Percentiles rank a stretch among this genome's conserved stretches.
Conservation (phyloP, 2,888 invertebrate genomes). For the Agrilus biguttatus region DNA sequence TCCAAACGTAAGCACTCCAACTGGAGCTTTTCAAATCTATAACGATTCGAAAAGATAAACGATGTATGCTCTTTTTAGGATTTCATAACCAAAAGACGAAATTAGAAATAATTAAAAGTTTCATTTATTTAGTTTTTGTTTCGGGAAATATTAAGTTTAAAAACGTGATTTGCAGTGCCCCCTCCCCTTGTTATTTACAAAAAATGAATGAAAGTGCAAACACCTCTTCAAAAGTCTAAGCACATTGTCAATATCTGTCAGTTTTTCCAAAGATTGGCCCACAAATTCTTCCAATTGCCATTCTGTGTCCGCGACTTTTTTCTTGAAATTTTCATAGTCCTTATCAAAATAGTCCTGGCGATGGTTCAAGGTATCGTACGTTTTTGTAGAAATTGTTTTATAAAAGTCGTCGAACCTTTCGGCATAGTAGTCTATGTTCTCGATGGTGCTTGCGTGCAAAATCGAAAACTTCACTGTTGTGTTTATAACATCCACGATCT, state of each 20-base stretch:
- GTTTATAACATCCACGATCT: slow-evolving; percentile 64
- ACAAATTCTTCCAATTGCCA: slow-evolving; percentile 59
- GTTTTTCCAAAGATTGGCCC: slow-evolving; percentile 34
- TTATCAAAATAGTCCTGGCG: slow-evolving; percentile 58
- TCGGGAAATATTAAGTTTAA: too few species aligned
- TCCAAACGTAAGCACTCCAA: slow-evolving; percentile 59
- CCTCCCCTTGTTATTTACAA: too few species aligned
- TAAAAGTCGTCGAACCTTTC: slow-evolving; percentile 52
- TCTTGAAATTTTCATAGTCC: slow-evolving; percentile 61
- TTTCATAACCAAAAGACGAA: too few species aligned
- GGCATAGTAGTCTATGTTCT: slow-evolving; percentile 63
- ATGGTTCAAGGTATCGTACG: slow-evolving; percentile 70
- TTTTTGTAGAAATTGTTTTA: slow-evolving; percentile 50
- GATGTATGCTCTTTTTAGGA: too few species aligned
- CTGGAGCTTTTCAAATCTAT: slow-evolving; percentile 58
- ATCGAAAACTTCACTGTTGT: slow-evolving; percentile 59
- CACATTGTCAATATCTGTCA: slow-evolving; percentile 26
- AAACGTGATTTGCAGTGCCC: too few species aligned
- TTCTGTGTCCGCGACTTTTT: slow-evolving; percentile 53
- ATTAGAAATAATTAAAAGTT: too few species aligned
- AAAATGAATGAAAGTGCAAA: too few species aligned
- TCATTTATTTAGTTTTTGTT: too few species aligned
- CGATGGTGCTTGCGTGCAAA: slow-evolving; percentile 59
- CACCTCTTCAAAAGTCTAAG: slow-evolving; percentile 24
- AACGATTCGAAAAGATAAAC: slow-evolving; percentile 1